A percentile compares a stretch with the other conserved stretches of the same genome.
Evolutionary conservation across 2,797 vertebrate species (phyloP).

Genomic region (Megalops cyprinoides): DNA sequence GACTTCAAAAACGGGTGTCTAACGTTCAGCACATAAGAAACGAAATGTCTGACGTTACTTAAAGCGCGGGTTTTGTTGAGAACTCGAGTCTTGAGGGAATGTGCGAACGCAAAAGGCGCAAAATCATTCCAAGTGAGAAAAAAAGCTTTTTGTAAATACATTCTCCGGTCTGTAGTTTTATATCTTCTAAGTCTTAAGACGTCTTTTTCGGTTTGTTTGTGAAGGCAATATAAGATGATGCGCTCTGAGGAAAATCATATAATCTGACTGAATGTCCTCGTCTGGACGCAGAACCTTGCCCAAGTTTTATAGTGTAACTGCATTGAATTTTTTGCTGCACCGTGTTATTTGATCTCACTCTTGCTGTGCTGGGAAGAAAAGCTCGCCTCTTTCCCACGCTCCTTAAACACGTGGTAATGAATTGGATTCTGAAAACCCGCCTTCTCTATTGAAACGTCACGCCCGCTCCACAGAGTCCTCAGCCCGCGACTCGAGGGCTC

Average conservation of each 20-base stretch:
- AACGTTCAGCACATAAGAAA: background rate
- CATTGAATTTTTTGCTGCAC: slow-evolving; percentile 64
- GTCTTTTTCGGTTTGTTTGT: slow-evolving; percentile 9
- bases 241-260: slow-evolving; percentile 6
- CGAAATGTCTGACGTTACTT: background rate
- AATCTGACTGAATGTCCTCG: slow-evolving; percentile 11
- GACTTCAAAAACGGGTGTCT: background rate
- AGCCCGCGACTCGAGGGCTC: slow-evolving; percentile 42
- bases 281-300: slow-evolving; percentile 55
- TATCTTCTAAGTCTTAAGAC: background rate
- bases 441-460: slow-evolving; percentile 74
- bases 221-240: background rate
- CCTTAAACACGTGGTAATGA: slow-evolving; percentile 95
- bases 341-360: slow-evolving; percentile 82
- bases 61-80: too few species aligned
- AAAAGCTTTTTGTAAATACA: background rate
- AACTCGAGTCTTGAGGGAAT: too few species aligned
- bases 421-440: slow-evolving; percentile 82
- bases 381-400: slow-evolving; percentile 99
- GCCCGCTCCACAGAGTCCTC: slow-evolving; percentile 36
- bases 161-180: background rate
- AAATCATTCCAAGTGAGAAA: slow-evolving; percentile 1
- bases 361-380: slow-evolving; percentile 96
- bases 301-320: slow-evolving; percentile 47
- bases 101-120: too few species aligned